Conservation (phyloP, 2,888 invertebrate genomes). For the Sphaerophoria taeniata region DNA sequence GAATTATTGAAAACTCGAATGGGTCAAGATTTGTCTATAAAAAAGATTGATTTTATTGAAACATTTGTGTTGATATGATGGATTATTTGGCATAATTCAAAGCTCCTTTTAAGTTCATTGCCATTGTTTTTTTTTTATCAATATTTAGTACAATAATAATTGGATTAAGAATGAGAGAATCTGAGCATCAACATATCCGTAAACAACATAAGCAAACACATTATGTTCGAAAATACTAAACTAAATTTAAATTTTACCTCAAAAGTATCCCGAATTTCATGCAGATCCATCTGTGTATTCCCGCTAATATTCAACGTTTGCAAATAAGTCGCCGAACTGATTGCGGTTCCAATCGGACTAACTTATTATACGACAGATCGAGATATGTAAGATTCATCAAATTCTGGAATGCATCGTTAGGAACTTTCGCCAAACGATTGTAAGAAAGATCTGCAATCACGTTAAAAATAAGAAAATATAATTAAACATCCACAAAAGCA, state of each 20-base stretch:
- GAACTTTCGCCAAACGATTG: conserved; percentile 90
- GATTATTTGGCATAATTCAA: no score
- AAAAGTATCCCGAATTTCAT: conserved; percentile 82
- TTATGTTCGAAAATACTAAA: no score
- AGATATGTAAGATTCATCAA: conserved; percentile 87
- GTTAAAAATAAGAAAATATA: background rate
- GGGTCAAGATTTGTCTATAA: background rate
- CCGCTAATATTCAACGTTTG: conserved; percentile 88
- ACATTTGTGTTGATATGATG: background rate
- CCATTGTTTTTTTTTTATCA: no score
- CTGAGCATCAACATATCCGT: no score
- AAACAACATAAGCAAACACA: background rate
- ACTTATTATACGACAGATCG: conserved; percentile 90
- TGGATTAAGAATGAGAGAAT: no score
- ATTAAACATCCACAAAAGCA: background rate
- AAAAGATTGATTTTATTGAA: background rate
- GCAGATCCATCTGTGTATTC: conserved; percentile 83
- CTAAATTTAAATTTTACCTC: conserved; percentile 75
- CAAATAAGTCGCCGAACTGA: conserved; percentile 83
- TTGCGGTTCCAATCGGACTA: conserved; percentile 87
- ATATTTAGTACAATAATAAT: no score
- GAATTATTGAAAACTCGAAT: background rate
- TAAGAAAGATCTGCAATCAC: conserved; percentile 84
- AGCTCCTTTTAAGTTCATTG: no score
- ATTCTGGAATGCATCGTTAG: conserved; percentile 89